phyloP scores from a whole-genome alignment of 37 sponge, comb jelly and placozoan genomes.

The Theonella swinhoei region DNA sequence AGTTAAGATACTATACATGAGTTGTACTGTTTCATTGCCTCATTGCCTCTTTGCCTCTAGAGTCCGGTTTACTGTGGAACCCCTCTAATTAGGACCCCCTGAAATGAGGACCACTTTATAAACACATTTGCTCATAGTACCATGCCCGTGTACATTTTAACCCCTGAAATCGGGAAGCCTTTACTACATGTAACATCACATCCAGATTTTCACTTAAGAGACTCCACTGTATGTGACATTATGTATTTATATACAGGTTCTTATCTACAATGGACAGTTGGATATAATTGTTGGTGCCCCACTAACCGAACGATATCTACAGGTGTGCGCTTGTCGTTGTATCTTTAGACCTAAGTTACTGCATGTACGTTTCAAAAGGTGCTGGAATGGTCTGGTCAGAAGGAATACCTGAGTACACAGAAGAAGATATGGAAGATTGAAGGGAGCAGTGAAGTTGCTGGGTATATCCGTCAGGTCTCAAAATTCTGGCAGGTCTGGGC shows the following conservation, averaged over 20 bases:
- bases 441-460: slow-evolving; percentile 73
- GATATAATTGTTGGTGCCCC: slow-evolving; percentile 90
- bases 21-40: no score
- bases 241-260: slow-evolving; percentile 28
- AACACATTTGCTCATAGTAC: background rate
- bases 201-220: no score
- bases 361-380: no score
- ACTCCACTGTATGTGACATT: background rate
- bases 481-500: slow-evolving; percentile 66
- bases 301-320: slow-evolving; percentile 66
- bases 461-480: slow-evolving; percentile 70
- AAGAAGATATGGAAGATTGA: slow-evolving; percentile 70
- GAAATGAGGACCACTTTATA: background rate
- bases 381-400: slow-evolving; percentile 78
- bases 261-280: slow-evolving; percentile 91
- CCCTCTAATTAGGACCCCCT: background rate
- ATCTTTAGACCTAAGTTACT: no score
- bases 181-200: no score
- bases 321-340: background rate
- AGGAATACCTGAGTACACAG: slow-evolving; percentile 51
- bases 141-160: no score
- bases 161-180: no score
- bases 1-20: no score
- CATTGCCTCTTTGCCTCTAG: no score
- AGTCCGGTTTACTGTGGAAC: no score